phyloP scores from a whole-genome alignment of 2,797 vertebrate species.

The Gymnocypris eckloni region DNA sequence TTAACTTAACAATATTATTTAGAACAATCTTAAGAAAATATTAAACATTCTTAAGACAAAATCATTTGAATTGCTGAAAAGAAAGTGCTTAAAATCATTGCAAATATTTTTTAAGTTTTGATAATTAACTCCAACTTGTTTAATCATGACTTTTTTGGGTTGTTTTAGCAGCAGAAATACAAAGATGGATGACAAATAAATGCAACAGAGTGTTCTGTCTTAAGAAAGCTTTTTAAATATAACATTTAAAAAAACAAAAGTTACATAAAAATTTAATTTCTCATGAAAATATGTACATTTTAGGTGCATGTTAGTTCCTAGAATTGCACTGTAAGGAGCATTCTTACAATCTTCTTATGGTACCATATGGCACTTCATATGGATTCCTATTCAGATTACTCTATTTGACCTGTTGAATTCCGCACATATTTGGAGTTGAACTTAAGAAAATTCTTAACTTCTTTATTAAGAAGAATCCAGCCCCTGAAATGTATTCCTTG shows the following conservation, averaged over 20 bases:
- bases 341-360: background rate
- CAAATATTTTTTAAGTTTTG: background rate
- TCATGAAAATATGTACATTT: background rate
- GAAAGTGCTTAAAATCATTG: background rate
- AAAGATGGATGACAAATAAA: background rate
- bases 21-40: background rate
- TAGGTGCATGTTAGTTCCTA: background rate
- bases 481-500: background rate
- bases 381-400: too few relatives aligned
- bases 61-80: background rate
- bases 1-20: background rate
- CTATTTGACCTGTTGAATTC: background rate
- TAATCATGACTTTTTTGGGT: background rate
- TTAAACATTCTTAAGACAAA: background rate
- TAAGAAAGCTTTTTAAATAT: background rate
- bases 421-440: background rate
- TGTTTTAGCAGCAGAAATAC: background rate
- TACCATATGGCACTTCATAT: too few relatives aligned
- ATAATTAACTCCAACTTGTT: background rate
- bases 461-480: background rate
- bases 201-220: background rate
- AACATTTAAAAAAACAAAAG: background rate
- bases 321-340: background rate
- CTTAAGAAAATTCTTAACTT: background rate
- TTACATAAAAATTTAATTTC: too few relatives aligned